These are phyloP conservation scores for Silvanus unidentatus DNA, from an alignment of 2,888 invertebrate species.

Conservation along the genomic window DNA sequence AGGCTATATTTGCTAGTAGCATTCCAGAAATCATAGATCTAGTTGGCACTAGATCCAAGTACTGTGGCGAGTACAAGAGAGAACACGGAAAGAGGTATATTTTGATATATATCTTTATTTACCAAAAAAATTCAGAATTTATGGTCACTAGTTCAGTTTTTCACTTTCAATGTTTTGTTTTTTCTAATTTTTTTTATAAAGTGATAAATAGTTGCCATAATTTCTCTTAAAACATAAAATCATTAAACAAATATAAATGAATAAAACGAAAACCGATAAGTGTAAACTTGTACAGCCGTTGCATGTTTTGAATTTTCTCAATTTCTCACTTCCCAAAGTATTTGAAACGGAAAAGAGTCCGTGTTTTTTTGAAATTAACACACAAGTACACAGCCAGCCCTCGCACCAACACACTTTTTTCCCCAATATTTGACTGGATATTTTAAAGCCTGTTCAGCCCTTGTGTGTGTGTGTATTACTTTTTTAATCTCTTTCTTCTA, in stretches of 20 bases:
- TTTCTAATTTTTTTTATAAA: constrained; percentile 1
- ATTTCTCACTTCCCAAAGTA: no score
- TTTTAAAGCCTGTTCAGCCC: no score
- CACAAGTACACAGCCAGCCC: constrained; percentile 27
- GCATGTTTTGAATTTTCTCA: no score
- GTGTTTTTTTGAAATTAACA: no score
- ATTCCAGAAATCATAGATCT: constrained; percentile 99
- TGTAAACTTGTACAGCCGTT: no score
- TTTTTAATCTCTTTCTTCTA: no score
- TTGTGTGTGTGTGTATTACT: no score
- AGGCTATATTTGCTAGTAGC: constrained; percentile 99
- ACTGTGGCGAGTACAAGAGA: constrained; percentile 98
- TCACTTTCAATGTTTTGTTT: not conserved
- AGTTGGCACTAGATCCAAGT: constrained; percentile 98
- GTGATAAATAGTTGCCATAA: not conserved
- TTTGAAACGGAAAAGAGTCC: no score
- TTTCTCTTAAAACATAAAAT: not conserved
- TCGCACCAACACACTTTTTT: constrained; percentile 17
- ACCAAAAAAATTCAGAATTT: constrained; percentile 3
- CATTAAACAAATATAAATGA: not conserved
- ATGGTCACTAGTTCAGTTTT: constrained; percentile 11
- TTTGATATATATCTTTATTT: not conserved
- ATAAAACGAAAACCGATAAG: not conserved
- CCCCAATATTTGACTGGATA: no score
- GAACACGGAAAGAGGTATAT: constrained; percentile 97